Conservation (phyloP, 2,113 vertebrate species). For the Myotis yumanensis region DNA sequence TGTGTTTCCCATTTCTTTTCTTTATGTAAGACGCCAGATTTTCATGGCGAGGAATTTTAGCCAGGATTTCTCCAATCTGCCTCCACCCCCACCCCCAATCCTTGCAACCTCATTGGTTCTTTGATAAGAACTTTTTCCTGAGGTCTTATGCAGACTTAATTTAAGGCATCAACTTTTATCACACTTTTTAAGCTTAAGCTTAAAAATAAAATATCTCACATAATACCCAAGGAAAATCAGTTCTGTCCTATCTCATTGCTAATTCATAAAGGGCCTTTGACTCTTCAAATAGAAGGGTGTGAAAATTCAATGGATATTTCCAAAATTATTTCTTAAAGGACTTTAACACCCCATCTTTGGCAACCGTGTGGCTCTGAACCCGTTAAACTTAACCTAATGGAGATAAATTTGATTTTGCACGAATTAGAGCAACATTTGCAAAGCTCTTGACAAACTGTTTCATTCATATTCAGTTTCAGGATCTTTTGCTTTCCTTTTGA, state of each 20-base stretch:
- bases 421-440: slow-evolving; percentile 41
- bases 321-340: slow-evolving; percentile 30
- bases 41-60: slow-evolving; percentile 51
- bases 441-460: slow-evolving; percentile 54
- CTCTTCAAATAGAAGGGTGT: slow-evolving; percentile 60
- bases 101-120: slow-evolving; percentile 51
- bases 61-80: background rate
- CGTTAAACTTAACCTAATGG: slow-evolving; percentile 41
- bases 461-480: slow-evolving; percentile 5
- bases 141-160: slow-evolving; percentile 71
- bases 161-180: slow-evolving; percentile 72
- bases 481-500: slow-evolving; percentile 46
- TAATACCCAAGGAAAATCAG: slow-evolving; percentile 75
- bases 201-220: slow-evolving; percentile 74
- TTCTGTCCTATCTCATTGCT: slow-evolving; percentile 74
- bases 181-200: slow-evolving; percentile 52
- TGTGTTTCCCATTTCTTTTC: background rate
- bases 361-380: background rate
- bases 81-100: background rate
- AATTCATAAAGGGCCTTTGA: slow-evolving; percentile 78
- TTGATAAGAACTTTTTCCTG: slow-evolving; percentile 56
- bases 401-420: slow-evolving; percentile 65
- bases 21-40: slow-evolving; percentile 13
- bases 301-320: slow-evolving; percentile 20
- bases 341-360: slow-evolving; percentile 27